Conservation (phyloP, 2,113 vertebrate genomes). For the Tricholaema leucomelas region DNA sequence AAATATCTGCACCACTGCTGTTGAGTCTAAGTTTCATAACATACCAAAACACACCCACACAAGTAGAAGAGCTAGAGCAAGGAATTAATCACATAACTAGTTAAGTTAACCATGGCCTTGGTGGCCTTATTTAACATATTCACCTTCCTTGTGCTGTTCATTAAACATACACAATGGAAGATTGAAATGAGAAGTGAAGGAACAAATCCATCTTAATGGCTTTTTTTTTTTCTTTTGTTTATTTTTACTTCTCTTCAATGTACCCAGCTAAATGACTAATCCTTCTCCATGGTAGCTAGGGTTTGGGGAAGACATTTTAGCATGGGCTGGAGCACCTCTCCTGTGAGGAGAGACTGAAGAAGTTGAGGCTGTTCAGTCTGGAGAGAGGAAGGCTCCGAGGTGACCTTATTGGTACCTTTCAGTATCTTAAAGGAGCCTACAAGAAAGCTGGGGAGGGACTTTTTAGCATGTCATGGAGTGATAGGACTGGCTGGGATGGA, state of each 20-base stretch:
- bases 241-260: background rate
- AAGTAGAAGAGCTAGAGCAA: background rate
- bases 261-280: background rate
- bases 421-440: too few relatives aligned
- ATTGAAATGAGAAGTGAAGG: background rate
- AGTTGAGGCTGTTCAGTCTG: too few relatives aligned
- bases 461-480: too few relatives aligned
- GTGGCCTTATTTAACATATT: conserved; percentile 49
- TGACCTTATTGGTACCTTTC: too few relatives aligned
- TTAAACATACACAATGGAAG: background rate
- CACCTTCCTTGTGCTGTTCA: background rate
- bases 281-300: background rate
- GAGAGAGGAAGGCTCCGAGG: too few relatives aligned
- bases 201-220: background rate
- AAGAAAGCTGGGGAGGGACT: too few relatives aligned
- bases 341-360: too few relatives aligned
- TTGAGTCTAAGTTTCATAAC: background rate
- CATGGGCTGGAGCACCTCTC: background rate
- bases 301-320: background rate
- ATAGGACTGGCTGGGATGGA: too few relatives aligned
- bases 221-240: background rate
- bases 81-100: background rate
- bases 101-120: background rate
- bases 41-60: background rate
- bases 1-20: background rate